Evolutionary conservation across 2,888 invertebrate species (phyloP).

Genomic region (Nomada lathburiana): DNA sequence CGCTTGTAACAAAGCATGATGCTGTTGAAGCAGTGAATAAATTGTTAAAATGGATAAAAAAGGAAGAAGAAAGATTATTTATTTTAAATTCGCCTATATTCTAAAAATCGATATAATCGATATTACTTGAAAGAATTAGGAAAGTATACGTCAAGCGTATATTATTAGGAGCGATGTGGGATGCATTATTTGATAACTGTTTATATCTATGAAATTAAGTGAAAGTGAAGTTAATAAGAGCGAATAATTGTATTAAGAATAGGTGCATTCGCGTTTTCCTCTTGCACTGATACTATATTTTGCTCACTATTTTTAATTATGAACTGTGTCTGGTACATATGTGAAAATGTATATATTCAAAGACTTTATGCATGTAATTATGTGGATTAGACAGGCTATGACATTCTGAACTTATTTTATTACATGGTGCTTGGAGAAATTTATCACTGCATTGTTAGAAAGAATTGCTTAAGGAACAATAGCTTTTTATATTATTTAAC

Average conservation of each 20-base stretch:
- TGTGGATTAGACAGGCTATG: constrained; percentile 60
- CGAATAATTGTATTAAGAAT: background rate
- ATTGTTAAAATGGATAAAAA: constrained; percentile 96
- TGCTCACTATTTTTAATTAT: constrained; percentile 66
- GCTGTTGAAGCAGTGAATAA: constrained; percentile 95
- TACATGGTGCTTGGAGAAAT: constrained; percentile 54
- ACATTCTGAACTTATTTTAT: constrained; percentile 59
- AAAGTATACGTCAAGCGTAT: background rate
- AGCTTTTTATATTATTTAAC: constrained; percentile 40
- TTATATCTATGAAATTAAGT: constrained; percentile 10
- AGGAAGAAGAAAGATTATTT: constrained; percentile 95
- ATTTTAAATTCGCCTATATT: constrained; percentile 94
- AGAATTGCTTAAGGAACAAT: background rate
- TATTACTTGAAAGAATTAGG: constrained; percentile 25
- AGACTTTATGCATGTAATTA: constrained; percentile 46
- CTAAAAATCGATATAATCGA: constrained; percentile 84
- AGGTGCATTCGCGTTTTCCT: constrained; percentile 21
- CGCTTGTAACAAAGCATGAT: constrained; percentile 93
- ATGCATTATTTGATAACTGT: constrained; percentile 31
- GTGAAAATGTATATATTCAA: constrained; percentile 66
- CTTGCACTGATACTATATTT: constrained; percentile 44
- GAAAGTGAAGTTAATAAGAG: constrained; percentile 14
- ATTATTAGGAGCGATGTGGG: background rate
- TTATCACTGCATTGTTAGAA: constrained; percentile 38
- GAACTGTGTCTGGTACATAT: constrained; percentile 43